Percentiles rank a stretch among this genome's conserved stretches.
Conservation (phyloP, 2,888 invertebrate genomes). For the Toxonevra muliebris region DNA sequence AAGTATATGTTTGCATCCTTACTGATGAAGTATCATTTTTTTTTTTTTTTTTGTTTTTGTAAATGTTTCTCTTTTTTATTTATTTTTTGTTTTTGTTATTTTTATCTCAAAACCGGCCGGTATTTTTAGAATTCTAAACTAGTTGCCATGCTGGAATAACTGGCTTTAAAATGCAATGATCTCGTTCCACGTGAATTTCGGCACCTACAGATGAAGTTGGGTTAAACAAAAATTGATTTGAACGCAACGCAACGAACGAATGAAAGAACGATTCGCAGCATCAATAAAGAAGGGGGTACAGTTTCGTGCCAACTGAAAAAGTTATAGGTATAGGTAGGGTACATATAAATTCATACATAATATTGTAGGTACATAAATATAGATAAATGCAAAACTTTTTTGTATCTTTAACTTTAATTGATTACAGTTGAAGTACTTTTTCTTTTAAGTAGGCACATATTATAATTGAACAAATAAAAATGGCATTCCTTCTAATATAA, state of each 20-base stretch:
- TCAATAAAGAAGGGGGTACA: slow-evolving; percentile 52
- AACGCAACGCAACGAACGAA: too few relatives aligned
- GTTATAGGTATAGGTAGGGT: slow-evolving; percentile 19
- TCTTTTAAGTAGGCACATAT: too few relatives aligned
- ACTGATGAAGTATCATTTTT: not conserved
- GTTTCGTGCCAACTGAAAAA: slow-evolving; percentile 58
- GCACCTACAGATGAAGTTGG: not conserved
- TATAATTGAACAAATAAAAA: too few relatives aligned
- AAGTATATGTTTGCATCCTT: not conserved
- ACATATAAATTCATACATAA: too few relatives aligned
- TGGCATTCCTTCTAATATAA: too few relatives aligned
- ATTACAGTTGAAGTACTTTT: too few relatives aligned
- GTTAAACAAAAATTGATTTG: not conserved
- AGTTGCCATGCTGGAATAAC: slow-evolving; percentile 60
- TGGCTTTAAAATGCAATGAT: slow-evolving; percentile 42
- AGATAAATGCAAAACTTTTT: too few relatives aligned
- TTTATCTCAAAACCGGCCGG: slow-evolving; percentile 54
- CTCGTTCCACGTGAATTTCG: slow-evolving; percentile 24
- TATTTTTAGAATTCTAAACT: slow-evolving; percentile 61
- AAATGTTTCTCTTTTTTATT: not conserved
- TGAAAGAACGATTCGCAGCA: not conserved
- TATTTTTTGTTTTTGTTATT: slow-evolving; percentile 41
- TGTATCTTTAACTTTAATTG: too few relatives aligned
- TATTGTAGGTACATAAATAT: too few relatives aligned
- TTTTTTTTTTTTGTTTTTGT: not conserved